Base-by-base conservation (phyloP, 2,888 invertebrate genomes). In the Lochmaea crataegi region DNA sequence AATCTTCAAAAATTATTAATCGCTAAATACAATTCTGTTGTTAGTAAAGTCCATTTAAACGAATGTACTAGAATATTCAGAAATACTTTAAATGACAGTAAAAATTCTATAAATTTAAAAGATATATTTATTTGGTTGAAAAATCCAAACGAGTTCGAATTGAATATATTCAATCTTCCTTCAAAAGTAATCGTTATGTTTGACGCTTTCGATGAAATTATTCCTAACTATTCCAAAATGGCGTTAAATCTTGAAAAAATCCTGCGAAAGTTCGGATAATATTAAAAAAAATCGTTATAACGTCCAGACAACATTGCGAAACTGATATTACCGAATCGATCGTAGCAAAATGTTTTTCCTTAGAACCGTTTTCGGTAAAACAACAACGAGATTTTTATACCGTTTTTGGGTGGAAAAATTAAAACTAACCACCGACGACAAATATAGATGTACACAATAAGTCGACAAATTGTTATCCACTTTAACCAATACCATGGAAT, bases 161-260 rank as follows among this genome's bases (percentile, higher is more conserved):
- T 26, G 12, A 56, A 60, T 26, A 22, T 68, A 1, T 68, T 68
- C 16, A n/a, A 48, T 6, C 22, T 68, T 9, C 26, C 45, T 7
- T 1, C 38, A 18, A 60, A 61, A 60, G 32, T 68, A 2, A 32
- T 68, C 16, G 11, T 68, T 6, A 60, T 68, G 60, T 58, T 68
- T 4, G 72, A 72, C 53, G 72, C 61, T 16, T 61, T 67, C 6
- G 72, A 72, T 22, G 72, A 72, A 61, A 63, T 72, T 4, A 67
- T 63, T 56, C 67, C 67, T 9, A 22, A 41, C 14, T 72, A 67
- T 14, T 61, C 63, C n/a, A 38, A 67, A 7, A 16, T 72, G 14
- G 51, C 68, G 1, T 38, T 65, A 16, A 60, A 64, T 41, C 53
- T 72, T 22, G 22, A 68, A 9, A 5, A 22, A 6, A 12, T 38